Conservation (phyloP, 2,797 vertebrate genomes). For the Microhierax caerulescens region DNA sequence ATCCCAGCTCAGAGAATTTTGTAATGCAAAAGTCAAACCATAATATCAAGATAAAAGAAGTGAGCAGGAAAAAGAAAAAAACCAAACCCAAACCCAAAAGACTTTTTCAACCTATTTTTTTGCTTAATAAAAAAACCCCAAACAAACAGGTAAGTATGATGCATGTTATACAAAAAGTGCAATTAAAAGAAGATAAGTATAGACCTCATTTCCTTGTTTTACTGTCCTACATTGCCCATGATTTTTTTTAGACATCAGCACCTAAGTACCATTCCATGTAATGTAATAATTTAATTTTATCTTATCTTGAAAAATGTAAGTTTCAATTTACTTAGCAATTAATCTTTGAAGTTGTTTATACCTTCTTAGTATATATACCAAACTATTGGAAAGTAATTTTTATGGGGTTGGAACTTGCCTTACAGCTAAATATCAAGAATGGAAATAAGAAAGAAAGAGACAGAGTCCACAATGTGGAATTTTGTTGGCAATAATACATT, state of each 20-base stretch:
- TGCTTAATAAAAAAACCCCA: background rate
- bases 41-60: background rate
- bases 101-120: background rate
- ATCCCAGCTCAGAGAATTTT: background rate
- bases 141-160: background rate
- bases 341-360: background rate
- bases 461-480: background rate
- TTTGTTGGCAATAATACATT: background rate
- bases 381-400: background rate
- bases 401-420: background rate
- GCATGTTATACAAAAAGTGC: background rate
- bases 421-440: background rate
- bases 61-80: background rate
- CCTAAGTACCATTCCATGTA: background rate
- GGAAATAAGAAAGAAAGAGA: background rate
- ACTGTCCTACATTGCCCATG: background rate
- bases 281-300: background rate
- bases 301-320: background rate
- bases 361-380: background rate
- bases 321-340: background rate
- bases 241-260: background rate
- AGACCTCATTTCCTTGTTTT: background rate
- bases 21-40: background rate
- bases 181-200: background rate
- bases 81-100: too few species aligned